These are phyloP conservation scores for Nomada ruficornis DNA, from an alignment of 2,888 invertebrate species.

Conservation along the genomic window DNA sequence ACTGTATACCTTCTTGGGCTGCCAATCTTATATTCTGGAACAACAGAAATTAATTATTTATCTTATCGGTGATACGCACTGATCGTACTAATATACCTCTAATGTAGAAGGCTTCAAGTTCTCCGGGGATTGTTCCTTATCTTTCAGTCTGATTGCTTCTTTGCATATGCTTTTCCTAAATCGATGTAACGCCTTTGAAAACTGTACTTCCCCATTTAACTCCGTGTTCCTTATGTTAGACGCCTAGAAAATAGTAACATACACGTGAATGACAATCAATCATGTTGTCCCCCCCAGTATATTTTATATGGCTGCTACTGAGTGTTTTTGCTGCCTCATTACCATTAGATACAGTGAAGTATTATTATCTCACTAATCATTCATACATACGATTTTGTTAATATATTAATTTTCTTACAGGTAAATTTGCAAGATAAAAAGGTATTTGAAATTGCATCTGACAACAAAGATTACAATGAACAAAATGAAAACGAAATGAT, in stretches of 20 bases:
- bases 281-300: constrained; percentile 26
- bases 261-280: constrained; percentile 4
- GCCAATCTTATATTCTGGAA: constrained; percentile 79
- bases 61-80: background rate
- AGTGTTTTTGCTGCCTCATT: constrained; percentile 30
- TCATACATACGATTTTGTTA: background rate
- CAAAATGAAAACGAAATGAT: constrained; percentile 84
- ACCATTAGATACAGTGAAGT: constrained; percentile 66
- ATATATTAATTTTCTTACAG: constrained; percentile 46
- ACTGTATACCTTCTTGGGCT: constrained; percentile 78
- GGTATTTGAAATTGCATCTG: constrained; percentile 76
- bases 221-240: constrained; percentile 88
- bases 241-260: constrained; percentile 85
- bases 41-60: constrained; percentile 5
- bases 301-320: constrained; percentile 31
- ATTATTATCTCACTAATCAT: constrained; percentile 7
- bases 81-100: constrained; percentile 62
- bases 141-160: constrained; percentile 53
- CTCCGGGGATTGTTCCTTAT: constrained; percentile 81
- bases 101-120: constrained; percentile 73
- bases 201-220: constrained; percentile 89
- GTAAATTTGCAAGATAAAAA: constrained; percentile 71
- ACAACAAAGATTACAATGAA: constrained; percentile 81
- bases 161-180: constrained; percentile 84
- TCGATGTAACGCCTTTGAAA: constrained; percentile 88